These are phyloP conservation scores for Heloderma charlesbogerti DNA, from an alignment of 2,113 vertebrate genomes.

Conservation along the genomic window DNA sequence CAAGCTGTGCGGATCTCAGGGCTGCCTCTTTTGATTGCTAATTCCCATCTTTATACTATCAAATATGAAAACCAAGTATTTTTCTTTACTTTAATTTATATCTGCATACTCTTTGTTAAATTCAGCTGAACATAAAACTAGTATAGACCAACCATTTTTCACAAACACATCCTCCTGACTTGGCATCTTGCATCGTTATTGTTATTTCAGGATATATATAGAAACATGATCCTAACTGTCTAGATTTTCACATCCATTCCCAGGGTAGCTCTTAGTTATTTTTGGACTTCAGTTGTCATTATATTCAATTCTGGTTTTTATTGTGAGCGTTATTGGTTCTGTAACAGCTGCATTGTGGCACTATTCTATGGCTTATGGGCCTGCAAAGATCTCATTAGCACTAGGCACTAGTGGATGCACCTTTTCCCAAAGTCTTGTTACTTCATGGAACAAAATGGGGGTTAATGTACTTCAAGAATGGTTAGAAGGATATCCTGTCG, in stretches of 20 bases:
- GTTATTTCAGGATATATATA: not conserved
- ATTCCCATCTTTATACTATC: not conserved
- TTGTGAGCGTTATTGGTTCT: not conserved
- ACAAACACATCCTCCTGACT: not conserved
- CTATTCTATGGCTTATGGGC: not conserved
- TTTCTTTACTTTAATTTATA: not conserved
- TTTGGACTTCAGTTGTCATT: not conserved
- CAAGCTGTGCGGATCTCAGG: not conserved
- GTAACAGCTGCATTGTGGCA: not conserved
- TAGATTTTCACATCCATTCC: not conserved
- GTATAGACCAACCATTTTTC: not conserved
- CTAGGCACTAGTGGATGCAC: not conserved
- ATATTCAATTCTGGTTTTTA: not conserved
- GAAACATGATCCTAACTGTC: not conserved
- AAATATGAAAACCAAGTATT: not conserved
- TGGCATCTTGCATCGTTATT: not conserved
- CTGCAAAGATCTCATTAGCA: not conserved
- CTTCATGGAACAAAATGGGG: not conserved
- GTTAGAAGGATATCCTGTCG: not conserved
- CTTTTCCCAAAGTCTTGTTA: not conserved
- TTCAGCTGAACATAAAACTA: not conserved
- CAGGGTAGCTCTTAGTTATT: not conserved
- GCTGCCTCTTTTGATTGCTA: not conserved
- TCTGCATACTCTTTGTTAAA: not conserved
- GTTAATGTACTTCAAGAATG: not conserved